A percentile compares a stretch with the other conserved stretches of the same genome.
Evolutionary conservation across 2,113 vertebrate species (phyloP).

Genomic region (Eupsittula cactorum): DNA sequence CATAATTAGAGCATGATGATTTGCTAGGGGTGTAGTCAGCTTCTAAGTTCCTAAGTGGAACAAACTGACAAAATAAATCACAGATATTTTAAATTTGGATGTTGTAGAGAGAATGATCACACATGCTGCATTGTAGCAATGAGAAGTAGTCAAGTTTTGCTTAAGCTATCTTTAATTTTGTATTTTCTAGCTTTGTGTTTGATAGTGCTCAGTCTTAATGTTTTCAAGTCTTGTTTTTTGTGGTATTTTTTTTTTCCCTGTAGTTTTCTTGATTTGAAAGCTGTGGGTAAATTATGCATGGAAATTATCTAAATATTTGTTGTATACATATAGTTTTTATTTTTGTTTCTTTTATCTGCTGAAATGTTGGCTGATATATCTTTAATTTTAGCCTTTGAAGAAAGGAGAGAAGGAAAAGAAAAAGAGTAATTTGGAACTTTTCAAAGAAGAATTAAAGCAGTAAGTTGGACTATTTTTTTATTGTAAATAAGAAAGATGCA

Average conservation of each 20-base stretch:
- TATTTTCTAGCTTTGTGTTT: constrained; percentile 47
- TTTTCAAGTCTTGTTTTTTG: constrained; percentile 6
- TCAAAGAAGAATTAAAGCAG: constrained; percentile 99
- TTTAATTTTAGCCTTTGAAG: constrained; percentile 84
- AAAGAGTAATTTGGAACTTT: constrained; percentile 98
- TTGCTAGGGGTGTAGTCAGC: neutral
- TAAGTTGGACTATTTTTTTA: constrained; percentile 71
- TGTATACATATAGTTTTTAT: neutral
- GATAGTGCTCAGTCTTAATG: constrained; percentile 26
- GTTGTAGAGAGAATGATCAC: neutral
- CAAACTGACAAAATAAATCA: neutral
- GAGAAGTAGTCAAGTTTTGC: neutral
- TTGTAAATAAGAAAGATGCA: neutral
- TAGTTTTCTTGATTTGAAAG: constrained; percentile 48
- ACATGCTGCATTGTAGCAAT: neutral
- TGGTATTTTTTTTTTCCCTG: neutral
- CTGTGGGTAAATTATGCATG: constrained; percentile 51
- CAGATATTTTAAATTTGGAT: neutral
- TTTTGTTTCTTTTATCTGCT: constrained; percentile 22
- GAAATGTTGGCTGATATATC: constrained; percentile 57
- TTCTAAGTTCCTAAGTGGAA: neutral
- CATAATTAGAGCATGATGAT: neutral
- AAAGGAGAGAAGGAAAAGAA: constrained; percentile 98
- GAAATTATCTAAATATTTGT: neutral
- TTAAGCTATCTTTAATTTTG: neutral